phyloP scores from a whole-genome alignment of 1,140 invertebrate species.

The Lucilia cuprina region DNA sequence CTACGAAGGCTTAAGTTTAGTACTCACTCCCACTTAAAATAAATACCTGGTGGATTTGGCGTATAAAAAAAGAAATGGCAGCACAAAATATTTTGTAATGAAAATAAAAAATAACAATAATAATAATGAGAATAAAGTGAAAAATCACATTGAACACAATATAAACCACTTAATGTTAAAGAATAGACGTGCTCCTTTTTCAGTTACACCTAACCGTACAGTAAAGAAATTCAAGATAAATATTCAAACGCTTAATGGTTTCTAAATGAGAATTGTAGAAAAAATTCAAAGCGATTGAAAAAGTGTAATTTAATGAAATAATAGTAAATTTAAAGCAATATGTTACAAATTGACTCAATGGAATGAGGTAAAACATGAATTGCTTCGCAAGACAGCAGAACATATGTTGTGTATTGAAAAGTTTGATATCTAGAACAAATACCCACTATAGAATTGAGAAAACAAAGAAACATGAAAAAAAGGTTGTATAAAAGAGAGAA shows the following conservation, averaged over 20 bases:
- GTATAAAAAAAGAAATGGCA: too few species aligned
- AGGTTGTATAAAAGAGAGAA: too few species aligned
- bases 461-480: too few species aligned
- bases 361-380: background rate
- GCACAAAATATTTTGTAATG: background rate
- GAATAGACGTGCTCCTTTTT: background rate
- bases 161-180: conserved; percentile 6
- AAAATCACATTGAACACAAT: conserved; percentile 26
- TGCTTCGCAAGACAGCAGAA: too few species aligned
- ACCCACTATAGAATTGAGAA: too few species aligned
- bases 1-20: too few species aligned
- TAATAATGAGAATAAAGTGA: conserved; percentile 17
- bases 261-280: conserved; percentile 3
- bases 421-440: too few species aligned
- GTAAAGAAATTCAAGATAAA: background rate
- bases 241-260: conserved; percentile 17
- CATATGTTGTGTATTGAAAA: too few species aligned
- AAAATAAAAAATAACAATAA: background rate
- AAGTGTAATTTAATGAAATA: conserved; percentile 21
- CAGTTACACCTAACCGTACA: background rate
- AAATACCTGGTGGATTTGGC: too few species aligned
- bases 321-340: conserved; percentile 22
- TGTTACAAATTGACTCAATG: background rate
- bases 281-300: background rate
- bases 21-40: too few species aligned